phyloP scores from a whole-genome alignment of 1,140 invertebrate species.

The Apis florea region DNA sequence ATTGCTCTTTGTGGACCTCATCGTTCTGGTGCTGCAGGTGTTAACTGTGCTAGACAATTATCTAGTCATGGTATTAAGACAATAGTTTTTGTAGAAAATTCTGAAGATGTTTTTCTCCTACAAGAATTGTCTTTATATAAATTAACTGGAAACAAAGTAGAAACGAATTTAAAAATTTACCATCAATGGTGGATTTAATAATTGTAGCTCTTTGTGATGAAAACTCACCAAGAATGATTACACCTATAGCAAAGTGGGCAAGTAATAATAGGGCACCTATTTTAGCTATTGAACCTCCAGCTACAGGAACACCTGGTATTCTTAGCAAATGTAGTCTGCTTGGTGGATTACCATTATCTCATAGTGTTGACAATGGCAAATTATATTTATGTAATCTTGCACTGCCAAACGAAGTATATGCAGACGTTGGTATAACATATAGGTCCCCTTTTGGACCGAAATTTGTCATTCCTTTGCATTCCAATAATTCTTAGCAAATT shows the following conservation, averaged over 20 bases:
- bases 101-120: constrained; percentile 76
- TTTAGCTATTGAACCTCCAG: constrained; percentile 90
- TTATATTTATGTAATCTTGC: constrained; percentile 93
- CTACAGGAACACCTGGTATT: constrained; percentile 84
- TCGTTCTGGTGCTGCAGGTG: constrained; percentile 86
- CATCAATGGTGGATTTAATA: constrained; percentile 85
- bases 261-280: constrained; percentile 88
- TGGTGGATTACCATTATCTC: constrained; percentile 88
- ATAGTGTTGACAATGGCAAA: constrained; percentile 86
- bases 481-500: constrained; percentile 80
- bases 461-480: constrained; percentile 92
- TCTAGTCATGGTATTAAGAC: constrained; percentile 90
- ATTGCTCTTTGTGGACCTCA: constrained; percentile 88
- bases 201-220: constrained; percentile 84
- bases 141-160: constrained; percentile 82
- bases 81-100: constrained; percentile 84
- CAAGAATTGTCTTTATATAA: constrained; percentile 85
- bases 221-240: constrained; percentile 73
- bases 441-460: constrained; percentile 93
- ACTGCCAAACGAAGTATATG: constrained; percentile 89
- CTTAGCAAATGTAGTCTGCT: constrained; percentile 88
- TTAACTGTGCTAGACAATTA: constrained; percentile 89
- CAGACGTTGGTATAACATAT: constrained; percentile 89
- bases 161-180: constrained; percentile 82
- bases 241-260: constrained; percentile 84